These are phyloP conservation scores for Ernsta delagoae DNA, from an alignment of 2,888 invertebrate genomes.

Conservation along the genomic window DNA sequence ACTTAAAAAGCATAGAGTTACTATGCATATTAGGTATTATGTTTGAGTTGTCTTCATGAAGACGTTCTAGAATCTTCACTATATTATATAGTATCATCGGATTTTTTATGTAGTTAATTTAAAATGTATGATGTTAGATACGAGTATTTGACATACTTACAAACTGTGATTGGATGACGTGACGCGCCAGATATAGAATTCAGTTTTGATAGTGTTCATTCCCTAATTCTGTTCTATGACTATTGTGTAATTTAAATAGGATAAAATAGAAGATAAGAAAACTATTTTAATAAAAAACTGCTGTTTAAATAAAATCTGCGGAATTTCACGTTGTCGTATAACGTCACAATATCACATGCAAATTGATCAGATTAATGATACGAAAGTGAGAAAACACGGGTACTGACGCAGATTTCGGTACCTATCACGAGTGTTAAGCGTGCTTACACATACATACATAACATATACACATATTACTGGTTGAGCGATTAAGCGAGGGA, in stretches of 20 bases:
- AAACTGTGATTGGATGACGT: too few species aligned
- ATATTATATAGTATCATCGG: too few species aligned
- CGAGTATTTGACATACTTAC: too few species aligned
- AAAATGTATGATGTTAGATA: too few species aligned
- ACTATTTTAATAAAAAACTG: not conserved
- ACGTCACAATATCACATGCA: not conserved
- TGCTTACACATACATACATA: not conserved
- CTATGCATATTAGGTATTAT: too few species aligned
- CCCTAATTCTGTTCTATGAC: too few species aligned
- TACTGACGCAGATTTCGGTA: conserved; percentile 1
- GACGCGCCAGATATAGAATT: too few species aligned
- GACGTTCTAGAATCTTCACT: too few species aligned
- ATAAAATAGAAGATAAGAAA: too few species aligned
- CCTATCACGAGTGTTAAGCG: not conserved
- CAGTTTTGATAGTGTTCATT: too few species aligned
- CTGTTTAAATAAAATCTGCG: not conserved
- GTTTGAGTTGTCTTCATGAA: too few species aligned
- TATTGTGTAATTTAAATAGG: not conserved
- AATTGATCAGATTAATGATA: conserved; percentile 5
- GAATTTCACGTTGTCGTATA: not conserved
- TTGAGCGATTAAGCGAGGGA: not conserved
- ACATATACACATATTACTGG: not conserved
- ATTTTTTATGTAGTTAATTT: too few species aligned
- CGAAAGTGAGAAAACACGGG: not conserved
- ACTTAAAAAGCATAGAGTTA: not conserved